These are phyloP conservation scores for Drosophila silvestris DNA, from an alignment of 2,888 invertebrate species.

Conservation along the genomic window DNA sequence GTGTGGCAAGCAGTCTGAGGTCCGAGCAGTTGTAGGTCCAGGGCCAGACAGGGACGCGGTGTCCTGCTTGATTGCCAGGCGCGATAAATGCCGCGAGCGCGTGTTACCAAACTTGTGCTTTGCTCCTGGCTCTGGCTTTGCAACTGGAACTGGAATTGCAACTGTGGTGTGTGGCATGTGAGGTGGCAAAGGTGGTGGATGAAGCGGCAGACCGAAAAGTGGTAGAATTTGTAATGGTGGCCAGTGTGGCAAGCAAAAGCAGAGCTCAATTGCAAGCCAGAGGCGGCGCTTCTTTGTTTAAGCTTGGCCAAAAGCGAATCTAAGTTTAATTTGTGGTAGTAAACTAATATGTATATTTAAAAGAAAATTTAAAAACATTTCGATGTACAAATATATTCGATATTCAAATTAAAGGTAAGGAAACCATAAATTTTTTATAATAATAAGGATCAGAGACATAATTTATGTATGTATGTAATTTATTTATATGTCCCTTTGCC, in stretches of 20 bases:
- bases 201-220: conserved; percentile 60
- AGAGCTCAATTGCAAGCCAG: conserved; percentile 30
- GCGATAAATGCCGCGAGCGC: conserved; percentile 64
- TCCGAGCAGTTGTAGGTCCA: conserved; percentile 28
- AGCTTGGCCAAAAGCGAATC: neutral
- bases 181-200: conserved; percentile 45
- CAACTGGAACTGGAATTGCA: conserved; percentile 29
- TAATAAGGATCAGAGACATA: neutral
- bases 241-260: conserved; percentile 37
- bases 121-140: conserved; percentile 29
- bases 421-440: neutral
- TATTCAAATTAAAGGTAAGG: neutral
- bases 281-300: conserved; percentile 16
- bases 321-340: neutral
- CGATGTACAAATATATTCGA: neutral
- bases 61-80: conserved; percentile 74
- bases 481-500: neutral
- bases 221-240: conserved; percentile 79
- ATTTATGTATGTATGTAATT: too few species aligned
- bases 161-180: conserved; percentile 38
- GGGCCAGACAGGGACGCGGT: conserved; percentile 58
- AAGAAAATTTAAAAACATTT: neutral
- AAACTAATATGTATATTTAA: neutral
- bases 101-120: conserved; percentile 60
- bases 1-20: conserved; percentile 41